Evolutionary conservation across 35 echinoderm and acorn worm genomes (phyloP), one percentile per base, ranked within the genome.

Genomic region (Ophioderma brevispina): DNA sequence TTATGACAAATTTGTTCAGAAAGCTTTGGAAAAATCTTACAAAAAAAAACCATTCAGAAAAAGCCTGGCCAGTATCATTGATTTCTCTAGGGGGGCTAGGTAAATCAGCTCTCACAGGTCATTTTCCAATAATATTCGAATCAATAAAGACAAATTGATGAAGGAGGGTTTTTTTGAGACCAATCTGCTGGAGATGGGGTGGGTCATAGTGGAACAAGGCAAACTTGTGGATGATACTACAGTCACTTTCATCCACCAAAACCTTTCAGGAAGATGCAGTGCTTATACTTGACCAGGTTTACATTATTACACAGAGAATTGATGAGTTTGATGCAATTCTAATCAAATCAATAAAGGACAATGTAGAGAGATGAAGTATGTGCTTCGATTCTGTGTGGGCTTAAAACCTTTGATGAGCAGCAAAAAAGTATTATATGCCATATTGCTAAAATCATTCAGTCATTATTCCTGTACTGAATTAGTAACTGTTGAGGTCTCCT

Each of bases 211-310:
- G 13, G 36, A 25, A 13, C 23, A 85, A 63, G 52, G 46, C 18
- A 36, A 64, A 33, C 52, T 64, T 10, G 52, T 33, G 10, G 52
- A 64, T 13, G 52, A 64, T 35, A 1, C 8, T 23, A 35, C 31
- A 30, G 31, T 85, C 31, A 36, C 32, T 13, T 85, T 64, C 28
- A 32, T 85, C 21, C 83, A 85, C 52, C 63, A 85, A 17, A 85
- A 31, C 5, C 70, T 85, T 37, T 55, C 63, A 40, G 83, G 70
- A 85, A 64, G 70, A 8, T 85, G 52, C 36, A 37, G 32, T 31
- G 83, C 83, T 43, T 85, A 1, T 85, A 85, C 33, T 37, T 85
- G 49, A 31, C 15, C 35, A 28, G 31, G 23, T 37, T 85, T n/a
- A n/a, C 15, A 4, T 34, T 0, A 36, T 34, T 19, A 36, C 46